A percentile compares a stretch with the other conserved stretches of the same genome.
phyloP scores from a whole-genome alignment of 2,113 vertebrate species.

The Electrona antarctica region DNA sequence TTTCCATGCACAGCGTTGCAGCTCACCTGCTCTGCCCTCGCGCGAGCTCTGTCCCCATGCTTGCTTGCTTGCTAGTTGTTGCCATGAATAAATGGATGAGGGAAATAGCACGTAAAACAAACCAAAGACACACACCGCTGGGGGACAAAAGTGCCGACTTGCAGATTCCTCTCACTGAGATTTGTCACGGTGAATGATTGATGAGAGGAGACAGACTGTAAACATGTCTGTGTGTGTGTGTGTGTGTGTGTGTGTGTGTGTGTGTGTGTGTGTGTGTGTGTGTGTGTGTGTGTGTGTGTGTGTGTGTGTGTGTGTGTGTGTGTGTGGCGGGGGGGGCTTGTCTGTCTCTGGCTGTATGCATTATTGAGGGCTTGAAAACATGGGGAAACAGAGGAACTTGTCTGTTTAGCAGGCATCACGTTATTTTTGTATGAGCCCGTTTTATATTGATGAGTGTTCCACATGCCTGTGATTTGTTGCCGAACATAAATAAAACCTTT shows the following conservation, averaged over 20 bases:
- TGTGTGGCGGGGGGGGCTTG: too few relatives aligned
- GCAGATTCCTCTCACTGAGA: slow-evolving; percentile 71
- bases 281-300: slow-evolving; percentile 4
- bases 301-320: slow-evolving; percentile 7
- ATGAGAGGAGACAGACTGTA: slow-evolving; percentile 59
- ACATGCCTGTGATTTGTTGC: slow-evolving; percentile 67
- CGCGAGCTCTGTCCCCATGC: background rate
- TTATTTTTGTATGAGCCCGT: slow-evolving; percentile 66
- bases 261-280: slow-evolving; percentile 34
- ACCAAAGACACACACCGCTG: slow-evolving; percentile 54
- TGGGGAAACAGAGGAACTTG: slow-evolving; percentile 51
- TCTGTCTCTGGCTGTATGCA: slow-evolving; percentile 49
- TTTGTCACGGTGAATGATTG: slow-evolving; percentile 75
- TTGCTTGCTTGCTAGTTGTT: slow-evolving; percentile 43
- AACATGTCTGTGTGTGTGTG: slow-evolving; percentile 34
- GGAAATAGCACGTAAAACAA: slow-evolving; percentile 48
- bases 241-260: slow-evolving; percentile 24
- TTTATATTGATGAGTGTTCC: slow-evolving; percentile 69
- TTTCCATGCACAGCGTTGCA: background rate
- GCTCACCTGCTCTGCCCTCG: slow-evolving; percentile 25
- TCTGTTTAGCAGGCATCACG: slow-evolving; percentile 49
- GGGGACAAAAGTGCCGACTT: slow-evolving; percentile 72
- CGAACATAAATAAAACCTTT: slow-evolving; percentile 52
- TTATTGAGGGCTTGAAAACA: slow-evolving; percentile 62
- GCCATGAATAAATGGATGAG: slow-evolving; percentile 61